Conservation (phyloP, 2,888 invertebrate genomes). For the Glyphotaelius pellucidus region DNA sequence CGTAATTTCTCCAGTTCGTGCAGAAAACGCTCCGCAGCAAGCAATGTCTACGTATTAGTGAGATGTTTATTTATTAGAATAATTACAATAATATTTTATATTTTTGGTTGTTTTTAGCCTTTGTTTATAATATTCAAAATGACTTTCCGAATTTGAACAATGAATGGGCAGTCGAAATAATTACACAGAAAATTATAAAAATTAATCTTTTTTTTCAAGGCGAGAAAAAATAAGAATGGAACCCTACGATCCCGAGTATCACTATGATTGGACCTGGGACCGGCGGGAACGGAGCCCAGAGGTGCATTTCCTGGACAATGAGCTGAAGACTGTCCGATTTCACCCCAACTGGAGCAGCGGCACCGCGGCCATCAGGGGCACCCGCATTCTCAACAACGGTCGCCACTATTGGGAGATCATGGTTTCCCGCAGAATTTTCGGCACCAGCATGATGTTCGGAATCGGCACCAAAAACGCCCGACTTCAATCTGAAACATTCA, state of each 20-base stretch:
- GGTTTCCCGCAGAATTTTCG: slow-evolving; percentile 81
- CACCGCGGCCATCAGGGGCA: slow-evolving; percentile 84
- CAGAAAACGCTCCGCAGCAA: background rate
- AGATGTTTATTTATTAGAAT: no score
- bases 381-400: slow-evolving; percentile 80
- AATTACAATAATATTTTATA: no score
- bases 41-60: background rate
- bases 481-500: slow-evolving; percentile 82
- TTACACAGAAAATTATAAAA: background rate
- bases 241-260: slow-evolving; percentile 75
- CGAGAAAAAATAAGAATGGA: slow-evolving; percentile 22
- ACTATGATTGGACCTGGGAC: slow-evolving; percentile 85
- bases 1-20: background rate
- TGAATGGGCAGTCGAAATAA: background rate
- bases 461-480: slow-evolving; percentile 78
- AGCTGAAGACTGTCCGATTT: slow-evolving; percentile 80
- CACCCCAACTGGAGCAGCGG: slow-evolving; percentile 88
- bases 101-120: no score
- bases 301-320: slow-evolving; percentile 78
- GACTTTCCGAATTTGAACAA: background rate
- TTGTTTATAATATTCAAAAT: background rate
- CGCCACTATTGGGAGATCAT: slow-evolving; percentile 83
- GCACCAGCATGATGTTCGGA: slow-evolving; percentile 87
- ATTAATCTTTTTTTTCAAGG: background rate
- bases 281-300: slow-evolving; percentile 75